Evolutionary conservation across 2,797 vertebrate species (phyloP).

Genomic region (Philypnodon macrostomus): DNA sequence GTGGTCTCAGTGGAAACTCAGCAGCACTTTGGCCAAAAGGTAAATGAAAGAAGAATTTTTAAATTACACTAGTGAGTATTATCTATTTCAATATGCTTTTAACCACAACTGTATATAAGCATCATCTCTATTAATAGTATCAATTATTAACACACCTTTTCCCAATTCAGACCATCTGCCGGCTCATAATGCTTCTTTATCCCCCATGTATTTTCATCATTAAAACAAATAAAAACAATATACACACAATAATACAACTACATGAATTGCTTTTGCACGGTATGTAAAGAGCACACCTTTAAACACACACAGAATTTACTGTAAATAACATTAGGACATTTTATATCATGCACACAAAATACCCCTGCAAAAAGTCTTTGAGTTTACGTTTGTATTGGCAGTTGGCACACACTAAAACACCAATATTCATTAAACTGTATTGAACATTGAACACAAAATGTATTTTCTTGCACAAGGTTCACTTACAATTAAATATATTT

Average conservation of each 20-base stretch:
- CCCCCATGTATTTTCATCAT: conserved; percentile 6
- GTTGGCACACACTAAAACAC: too few species aligned
- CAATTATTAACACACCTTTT: not conserved
- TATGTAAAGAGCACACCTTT: too few species aligned
- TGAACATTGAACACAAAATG: too few species aligned
- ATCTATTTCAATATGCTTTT: conserved; percentile 26
- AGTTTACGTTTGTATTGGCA: too few species aligned
- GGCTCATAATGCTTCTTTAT: conserved; percentile 4
- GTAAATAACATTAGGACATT: too few species aligned
- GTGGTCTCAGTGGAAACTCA: conserved; percentile 68
- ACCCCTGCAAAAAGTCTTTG: too few species aligned
- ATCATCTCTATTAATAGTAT: conserved; percentile 1
- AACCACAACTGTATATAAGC: not conserved
- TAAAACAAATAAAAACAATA: not conserved
- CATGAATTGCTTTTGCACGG: not conserved
- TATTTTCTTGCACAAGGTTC: not conserved
- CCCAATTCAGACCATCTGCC: not conserved
- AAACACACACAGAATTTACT: too few species aligned
- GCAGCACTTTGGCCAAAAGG: conserved; percentile 61
- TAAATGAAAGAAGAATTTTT: conserved; percentile 50
- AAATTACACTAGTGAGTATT: conserved; percentile 31
- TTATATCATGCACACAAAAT: too few species aligned
- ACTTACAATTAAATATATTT: conserved; percentile 1
- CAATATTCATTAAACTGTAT: conserved; percentile 3
- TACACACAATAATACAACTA: not conserved